Base-by-base conservation (phyloP, 2,113 vertebrate species). In the Trochalopteron elliotii region DNA sequence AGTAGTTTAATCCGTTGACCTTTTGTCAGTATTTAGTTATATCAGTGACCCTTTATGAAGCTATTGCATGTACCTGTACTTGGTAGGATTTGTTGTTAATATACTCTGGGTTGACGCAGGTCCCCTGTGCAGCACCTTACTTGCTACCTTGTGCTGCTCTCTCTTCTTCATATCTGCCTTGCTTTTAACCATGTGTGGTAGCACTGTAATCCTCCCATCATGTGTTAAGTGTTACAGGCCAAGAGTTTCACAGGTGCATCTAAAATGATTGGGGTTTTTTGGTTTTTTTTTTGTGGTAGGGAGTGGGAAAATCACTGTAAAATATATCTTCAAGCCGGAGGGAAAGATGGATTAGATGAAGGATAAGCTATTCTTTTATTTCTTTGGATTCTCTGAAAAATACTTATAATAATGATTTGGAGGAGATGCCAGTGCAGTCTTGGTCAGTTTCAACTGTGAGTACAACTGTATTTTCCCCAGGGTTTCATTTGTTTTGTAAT, bases 1-100 rank as follows among this genome's bases (percentile, higher is more conserved):
- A 68, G 52, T 55, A 37, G 16, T 40, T 87, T 50, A 50, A 82
- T 63, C 53, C 4, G 0, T 55, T 93, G 81, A 64, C 61, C 28
- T 83, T 90, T 64, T 30, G 47, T 90, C 5, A 5, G 11, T 59
- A 44, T 35, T 86, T 72, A 35, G 39, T 84, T 59, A 1, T 63
- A 39, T 63, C 60, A 49, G 19, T 44, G 68, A 59, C 50, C 30
- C 69, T 92, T 80, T 61, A 68, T 61, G 50, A 72, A 74, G 31
- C 23, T 77, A 10, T 27, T 70, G 42, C 12, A n/a, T 6, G 9
- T 61, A 12, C 0, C 0, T n/a, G 10, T 31, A 33, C 25, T 57
- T 33, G 55, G 15, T 50, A 42, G 52, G 52, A 55, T 81, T 90
- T 77, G 55, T 49, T 78, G 12, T 64, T 83, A 40, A 16, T 1